These are phyloP conservation scores for Dendroctonus valens DNA, from an alignment of 1,140 invertebrate genomes.

Conservation along the genomic window DNA sequence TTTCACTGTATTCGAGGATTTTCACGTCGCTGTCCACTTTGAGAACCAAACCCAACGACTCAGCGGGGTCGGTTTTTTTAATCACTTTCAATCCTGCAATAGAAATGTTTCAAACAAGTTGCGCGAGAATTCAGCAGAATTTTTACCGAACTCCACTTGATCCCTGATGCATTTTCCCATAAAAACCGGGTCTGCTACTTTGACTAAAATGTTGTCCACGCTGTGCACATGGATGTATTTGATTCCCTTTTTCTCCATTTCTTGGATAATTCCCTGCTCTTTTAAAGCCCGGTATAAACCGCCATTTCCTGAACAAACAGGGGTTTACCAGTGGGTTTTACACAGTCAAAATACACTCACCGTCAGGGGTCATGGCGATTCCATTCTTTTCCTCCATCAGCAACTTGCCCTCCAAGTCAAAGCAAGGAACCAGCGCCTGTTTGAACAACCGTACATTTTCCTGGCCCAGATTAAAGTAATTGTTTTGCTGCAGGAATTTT, in stretches of 20 bases:
- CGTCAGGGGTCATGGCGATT: constrained; percentile 90
- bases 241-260: constrained; percentile 79
- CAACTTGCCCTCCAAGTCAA: constrained; percentile 92
- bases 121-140: not conserved
- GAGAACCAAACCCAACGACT: constrained; percentile 94
- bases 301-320: constrained; percentile 66
- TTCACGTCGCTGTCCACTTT: constrained; percentile 82
- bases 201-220: constrained; percentile 97
- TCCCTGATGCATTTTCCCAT: constrained; percentile 90
- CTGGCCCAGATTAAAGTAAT: constrained; percentile 84
- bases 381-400: constrained; percentile 78
- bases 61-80: constrained; percentile 84
- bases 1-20: constrained; percentile 97
- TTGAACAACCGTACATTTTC: constrained; percentile 88
- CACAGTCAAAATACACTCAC: constrained; percentile 47
- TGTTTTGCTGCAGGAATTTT: constrained; percentile 77
- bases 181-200: constrained; percentile 97
- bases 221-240: constrained; percentile 95
- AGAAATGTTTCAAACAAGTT: not conserved
- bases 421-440: constrained; percentile 91
- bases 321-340: not conserved
- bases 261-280: constrained; percentile 74
- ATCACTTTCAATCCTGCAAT: constrained; percentile 86
- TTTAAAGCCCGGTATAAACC: constrained; percentile 88
- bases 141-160: constrained; percentile 71